These are phyloP conservation scores for Drosophila pachea DNA, from an alignment of 1,140 invertebrate genomes.

Conservation along the genomic window DNA sequence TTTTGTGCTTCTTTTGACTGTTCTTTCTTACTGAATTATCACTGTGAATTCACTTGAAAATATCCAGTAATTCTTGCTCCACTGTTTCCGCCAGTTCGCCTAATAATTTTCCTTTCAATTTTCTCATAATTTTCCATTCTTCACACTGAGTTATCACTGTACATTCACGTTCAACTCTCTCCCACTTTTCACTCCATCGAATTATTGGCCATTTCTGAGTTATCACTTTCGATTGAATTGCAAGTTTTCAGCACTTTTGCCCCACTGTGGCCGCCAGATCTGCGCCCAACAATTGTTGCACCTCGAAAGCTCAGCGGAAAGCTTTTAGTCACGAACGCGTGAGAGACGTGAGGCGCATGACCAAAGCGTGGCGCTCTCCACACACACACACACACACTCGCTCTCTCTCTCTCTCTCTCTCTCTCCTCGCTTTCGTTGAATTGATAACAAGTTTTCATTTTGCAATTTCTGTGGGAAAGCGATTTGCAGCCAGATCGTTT, in stretches of 20 bases:
- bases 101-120: too few species aligned
- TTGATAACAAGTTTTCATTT: constrained; percentile 66
- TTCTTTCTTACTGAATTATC: too few species aligned
- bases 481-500: constrained; percentile 63
- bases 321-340: constrained; percentile 48
- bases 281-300: constrained; percentile 24
- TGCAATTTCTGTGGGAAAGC: constrained; percentile 61
- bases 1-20: too few species aligned
- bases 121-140: too few species aligned
- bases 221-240: background rate
- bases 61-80: too few species aligned
- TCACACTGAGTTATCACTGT: too few species aligned
- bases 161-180: too few species aligned
- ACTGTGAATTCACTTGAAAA: too few species aligned
- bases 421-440: constrained; percentile 3
- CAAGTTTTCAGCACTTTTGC: background rate
- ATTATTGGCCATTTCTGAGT: too few species aligned
- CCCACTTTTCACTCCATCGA: too few species aligned
- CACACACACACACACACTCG: background rate
- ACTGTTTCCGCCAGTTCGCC: too few species aligned
- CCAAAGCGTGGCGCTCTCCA: constrained; percentile 13
- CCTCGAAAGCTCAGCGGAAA: constrained; percentile 39
- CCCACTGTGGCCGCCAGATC: constrained; percentile 32
- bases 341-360: constrained; percentile 49
- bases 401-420: constrained; percentile 7